Evolutionary conservation across 2,113 vertebrate genomes (phyloP).

Genomic region (Istiophorus platypterus): DNA sequence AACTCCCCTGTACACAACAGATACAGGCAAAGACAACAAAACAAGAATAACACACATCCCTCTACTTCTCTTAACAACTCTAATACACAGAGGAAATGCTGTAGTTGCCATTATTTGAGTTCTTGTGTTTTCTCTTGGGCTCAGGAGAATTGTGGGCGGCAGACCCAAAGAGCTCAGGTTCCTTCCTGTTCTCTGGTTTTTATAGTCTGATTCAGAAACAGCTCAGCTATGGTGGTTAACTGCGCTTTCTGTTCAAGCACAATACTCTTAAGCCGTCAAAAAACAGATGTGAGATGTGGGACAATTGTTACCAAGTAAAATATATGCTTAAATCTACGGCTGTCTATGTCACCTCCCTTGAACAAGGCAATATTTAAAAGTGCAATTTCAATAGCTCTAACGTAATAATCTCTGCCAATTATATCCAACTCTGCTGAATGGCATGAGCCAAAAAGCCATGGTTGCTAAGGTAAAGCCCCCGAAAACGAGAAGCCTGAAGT

Average conservation of each 20-base stretch:
- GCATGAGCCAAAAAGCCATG: slow-evolving; percentile 42
- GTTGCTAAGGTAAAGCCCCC: slow-evolving; percentile 64
- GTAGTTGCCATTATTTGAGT: slow-evolving; percentile 6
- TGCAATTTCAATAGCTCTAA: slow-evolving; percentile 54
- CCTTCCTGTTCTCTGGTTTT: slow-evolving; percentile 61
- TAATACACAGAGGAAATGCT: slow-evolving; percentile 43
- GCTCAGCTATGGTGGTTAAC: slow-evolving; percentile 37
- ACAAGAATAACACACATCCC: background rate
- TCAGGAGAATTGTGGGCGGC: slow-evolving; percentile 45
- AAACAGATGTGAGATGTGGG: slow-evolving; percentile 17
- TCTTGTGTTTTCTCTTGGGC: slow-evolving; percentile 38
- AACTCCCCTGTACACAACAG: background rate
- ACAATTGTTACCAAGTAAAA: slow-evolving; percentile 7
- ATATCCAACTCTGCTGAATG: slow-evolving; percentile 38
- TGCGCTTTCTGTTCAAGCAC: slow-evolving; percentile 15
- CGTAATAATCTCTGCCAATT: slow-evolving; percentile 53
- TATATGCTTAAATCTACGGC: slow-evolving; percentile 31
- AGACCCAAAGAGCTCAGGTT: slow-evolving; percentile 52
- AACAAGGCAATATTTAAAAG: slow-evolving; percentile 30
- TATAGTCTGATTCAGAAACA: slow-evolving; percentile 46
- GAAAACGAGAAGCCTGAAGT: slow-evolving; percentile 40
- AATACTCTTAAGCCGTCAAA: slow-evolving; percentile 23
- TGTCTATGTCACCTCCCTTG: slow-evolving; percentile 9
- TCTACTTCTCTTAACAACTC: background rate
- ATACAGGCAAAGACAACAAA: background rate